Base-by-base conservation (phyloP, 2,797 vertebrate genomes). In the Chelon labrosus region DNA sequence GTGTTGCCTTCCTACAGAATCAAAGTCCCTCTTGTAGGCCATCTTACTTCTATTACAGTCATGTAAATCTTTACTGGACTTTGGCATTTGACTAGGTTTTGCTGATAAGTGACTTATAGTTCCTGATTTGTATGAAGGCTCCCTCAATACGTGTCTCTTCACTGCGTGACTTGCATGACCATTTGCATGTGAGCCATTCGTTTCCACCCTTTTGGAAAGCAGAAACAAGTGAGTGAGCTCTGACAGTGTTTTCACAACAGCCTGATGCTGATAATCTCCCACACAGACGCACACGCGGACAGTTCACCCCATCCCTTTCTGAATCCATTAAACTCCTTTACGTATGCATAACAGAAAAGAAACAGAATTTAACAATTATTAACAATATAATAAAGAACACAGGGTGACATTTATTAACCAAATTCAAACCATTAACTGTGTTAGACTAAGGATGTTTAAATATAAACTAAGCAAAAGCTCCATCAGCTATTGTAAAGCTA, bases 171-270 rank as follows among this genome's bases (percentile, higher is more conserved):
- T 27, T 16, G 19, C 17, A 11, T 37, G 39, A 7, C 46, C 0
- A 74, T 85, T 80, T 85, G 55, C 55, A 75, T 85, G 65, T 22
- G 20, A 63, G 35, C 25, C 27, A 61, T 77, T 79, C 84, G 76
- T 70, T 77, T 52, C 19, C 46, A 11, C 14, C 3, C 16, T 39
- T 13, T 12, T 51, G 4, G 54, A 65, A 46, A n/a, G 38, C 59
- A 39, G n/a, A 37, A 54, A 19, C 39, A 46, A 10, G 9, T 14
- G 17, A 62, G 47, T 47, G 22, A 82, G 50, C 57, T 70, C n/a
- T 13, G n/a, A 3, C 8, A 16, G 2, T 88, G 85, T 90, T 89
- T 89, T 51, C 83, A 89, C 76, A 91, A 86, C 88, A 87, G n/a
- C 2, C 62, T 51, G 12, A n/a, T 5, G 11, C 42, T 14, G 61